Evolutionary conservation across 2,888 invertebrate genomes (phyloP), one percentile per base, ranked within the genome.

Genomic region (Germaria angustata): DNA sequence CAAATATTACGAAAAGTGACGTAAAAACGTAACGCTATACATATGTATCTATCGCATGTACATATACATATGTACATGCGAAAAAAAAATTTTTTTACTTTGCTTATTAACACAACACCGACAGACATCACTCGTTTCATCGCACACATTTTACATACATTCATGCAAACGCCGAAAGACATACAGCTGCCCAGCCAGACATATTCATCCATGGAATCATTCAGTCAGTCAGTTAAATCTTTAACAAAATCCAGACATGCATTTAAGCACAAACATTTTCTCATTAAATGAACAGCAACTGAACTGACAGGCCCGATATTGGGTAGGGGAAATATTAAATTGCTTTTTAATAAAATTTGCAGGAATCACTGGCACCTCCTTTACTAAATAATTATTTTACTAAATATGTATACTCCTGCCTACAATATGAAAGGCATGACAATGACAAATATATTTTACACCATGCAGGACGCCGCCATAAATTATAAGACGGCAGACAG

Each of bases 201-300:
- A 75, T 22, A 46, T 71, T 46, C 57, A 71, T 57, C 57, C 57
- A 57, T 49, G 34, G 51, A 61, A 44, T 24, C 68, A 53, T 53
- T 53, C 69, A 78, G 57, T 72, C 66, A 79, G 66, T 76, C 49
- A 32, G 32, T 80, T 61, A 72, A 51, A 32, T 51, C 46, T 80
- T 80, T 44, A 51, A 44, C 68, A 53, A 73, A 69, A 65, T 13
- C 68, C 66, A 73, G 77, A 68, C 80, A 46, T 68, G 66, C 66
- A 80, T 61, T 66, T 44, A 68, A 80, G 53, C 44, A 51, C 71
- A 65, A 79, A 72, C 57, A 66, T 72, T 72, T 72, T 57, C 55
- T 65, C 59, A 66, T 59, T 79, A 59, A 66, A 61, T 44, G 46
- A 32, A 2, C 41, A 69, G 34, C 39, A 51, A 46, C 24, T 4